Percentiles rank a stretch among this genome's conserved stretches.
Conservation (phyloP, 1,140 invertebrate genomes). For the Oryzaephilus surinamensis region DNA sequence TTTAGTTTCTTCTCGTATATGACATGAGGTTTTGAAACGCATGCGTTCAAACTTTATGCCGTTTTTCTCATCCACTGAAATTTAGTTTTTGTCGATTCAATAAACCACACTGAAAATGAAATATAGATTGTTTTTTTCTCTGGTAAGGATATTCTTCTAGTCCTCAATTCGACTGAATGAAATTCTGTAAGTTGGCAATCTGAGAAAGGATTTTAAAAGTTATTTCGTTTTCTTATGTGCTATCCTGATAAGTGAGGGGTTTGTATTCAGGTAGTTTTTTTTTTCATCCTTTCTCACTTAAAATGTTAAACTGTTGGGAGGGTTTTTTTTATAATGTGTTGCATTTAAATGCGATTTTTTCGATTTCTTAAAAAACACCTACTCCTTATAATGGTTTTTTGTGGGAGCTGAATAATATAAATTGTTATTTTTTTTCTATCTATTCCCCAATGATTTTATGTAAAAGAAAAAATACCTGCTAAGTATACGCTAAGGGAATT, state of each 20-base stretch:
- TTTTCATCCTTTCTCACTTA: not conserved
- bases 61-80: slow-evolving; percentile 8
- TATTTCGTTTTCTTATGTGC: slow-evolving; percentile 6
- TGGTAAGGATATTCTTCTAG: slow-evolving; percentile 4
- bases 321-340: slow-evolving; percentile 1
- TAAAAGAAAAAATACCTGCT: too few species aligned
- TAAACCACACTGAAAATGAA: slow-evolving; percentile 16
- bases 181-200: slow-evolving; percentile 12
- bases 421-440: not conserved
- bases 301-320: not conserved
- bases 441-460: not conserved
- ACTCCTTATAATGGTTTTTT: not conserved
- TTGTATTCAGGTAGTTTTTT: slow-evolving; percentile 1
- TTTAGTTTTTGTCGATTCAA: slow-evolving; percentile 15
- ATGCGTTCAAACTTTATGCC: slow-evolving; percentile 6
- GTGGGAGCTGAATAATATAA: not conserved
- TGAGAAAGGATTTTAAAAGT: slow-evolving; percentile 11
- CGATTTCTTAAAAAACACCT: not conserved
- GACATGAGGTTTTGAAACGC: slow-evolving; percentile 3
- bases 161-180: slow-evolving; percentile 12
- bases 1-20: slow-evolving; percentile 14
- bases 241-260: slow-evolving; percentile 11
- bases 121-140: slow-evolving; percentile 14
- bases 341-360: too few species aligned
- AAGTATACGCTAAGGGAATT: too few species aligned